A percentile compares a stretch with the other conserved stretches of the same genome.
phyloP scores from a whole-genome alignment of 2,888 invertebrate species.

The Trilocha varians region DNA sequence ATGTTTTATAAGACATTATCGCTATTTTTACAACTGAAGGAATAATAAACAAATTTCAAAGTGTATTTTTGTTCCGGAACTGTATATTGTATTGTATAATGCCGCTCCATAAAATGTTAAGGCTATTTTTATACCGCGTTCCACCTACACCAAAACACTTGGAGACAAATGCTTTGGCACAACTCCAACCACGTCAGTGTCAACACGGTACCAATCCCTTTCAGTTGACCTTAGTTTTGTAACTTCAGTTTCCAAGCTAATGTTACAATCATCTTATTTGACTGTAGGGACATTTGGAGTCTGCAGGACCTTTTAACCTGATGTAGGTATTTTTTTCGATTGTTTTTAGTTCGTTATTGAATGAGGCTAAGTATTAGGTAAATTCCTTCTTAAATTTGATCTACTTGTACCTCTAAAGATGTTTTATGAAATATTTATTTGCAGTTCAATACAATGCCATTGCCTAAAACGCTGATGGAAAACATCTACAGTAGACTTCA shows the following conservation, averaged over 20 bases:
- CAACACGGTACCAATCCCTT: slow-evolving; percentile 5
- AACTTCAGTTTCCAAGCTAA: not conserved
- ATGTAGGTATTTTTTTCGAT: not conserved
- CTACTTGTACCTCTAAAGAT: too few relatives aligned
- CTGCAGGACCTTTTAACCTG: not conserved
- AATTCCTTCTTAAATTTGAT: too few relatives aligned
- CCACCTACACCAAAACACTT: slow-evolving; percentile 3
- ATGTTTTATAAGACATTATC: too few relatives aligned
- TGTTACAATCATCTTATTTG: not conserved
- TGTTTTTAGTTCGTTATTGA: too few relatives aligned
- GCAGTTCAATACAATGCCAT: too few relatives aligned
- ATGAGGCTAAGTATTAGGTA: too few relatives aligned
- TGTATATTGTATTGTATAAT: not conserved
- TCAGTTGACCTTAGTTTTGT: not conserved
- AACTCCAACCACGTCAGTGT: slow-evolving; percentile 6
- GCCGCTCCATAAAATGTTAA: not conserved
- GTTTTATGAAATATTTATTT: too few relatives aligned
- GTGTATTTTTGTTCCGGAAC: too few relatives aligned
- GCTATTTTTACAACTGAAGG: too few relatives aligned
- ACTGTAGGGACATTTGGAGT: not conserved
- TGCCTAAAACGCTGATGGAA: too few relatives aligned
- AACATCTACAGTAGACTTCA: too few relatives aligned
- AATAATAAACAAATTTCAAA: too few relatives aligned
- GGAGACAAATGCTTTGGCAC: slow-evolving; percentile 7
- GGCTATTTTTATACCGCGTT: not conserved